Conservation (phyloP, 2,797 vertebrate genomes). For the Micrastur ruficollis region DNA sequence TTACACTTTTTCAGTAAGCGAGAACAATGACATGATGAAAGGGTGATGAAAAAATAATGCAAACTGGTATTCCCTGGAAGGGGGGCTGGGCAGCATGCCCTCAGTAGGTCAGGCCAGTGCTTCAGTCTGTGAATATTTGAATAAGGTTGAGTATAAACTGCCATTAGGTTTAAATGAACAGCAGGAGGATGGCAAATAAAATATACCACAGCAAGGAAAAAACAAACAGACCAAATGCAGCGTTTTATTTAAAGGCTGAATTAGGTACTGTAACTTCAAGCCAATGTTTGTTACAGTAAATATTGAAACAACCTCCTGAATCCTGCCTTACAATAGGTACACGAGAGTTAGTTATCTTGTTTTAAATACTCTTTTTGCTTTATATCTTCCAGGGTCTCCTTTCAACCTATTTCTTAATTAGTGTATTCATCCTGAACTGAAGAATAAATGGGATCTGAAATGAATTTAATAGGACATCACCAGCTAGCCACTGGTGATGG, state of each 20-base stretch:
- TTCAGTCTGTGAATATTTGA: neutral
- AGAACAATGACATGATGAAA: neutral
- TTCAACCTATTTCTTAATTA: conserved; percentile 5
- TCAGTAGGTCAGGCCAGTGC: neutral
- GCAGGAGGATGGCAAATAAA: neutral
- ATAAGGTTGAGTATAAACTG: neutral
- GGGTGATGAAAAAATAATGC: neutral
- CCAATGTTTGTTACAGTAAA: neutral
- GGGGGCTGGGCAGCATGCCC: neutral
- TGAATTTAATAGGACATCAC: conserved; percentile 87
- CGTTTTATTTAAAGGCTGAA: neutral
- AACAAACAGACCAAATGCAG: neutral
- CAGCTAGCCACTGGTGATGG: conserved; percentile 86
- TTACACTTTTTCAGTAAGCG: neutral
- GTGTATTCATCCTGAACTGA: conserved; percentile 72
- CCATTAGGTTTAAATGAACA: neutral
- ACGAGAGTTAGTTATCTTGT: neutral
- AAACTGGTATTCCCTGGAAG: neutral
- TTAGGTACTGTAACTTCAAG: neutral
- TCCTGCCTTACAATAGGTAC: neutral
- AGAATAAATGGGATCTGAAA: conserved; percentile 86
- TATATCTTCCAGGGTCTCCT: conserved; percentile 57
- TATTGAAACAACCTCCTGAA: neutral
- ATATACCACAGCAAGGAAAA: neutral
- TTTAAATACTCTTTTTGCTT: neutral